Conservation (phyloP, 53 echinoderm and acorn worm species). For the Arbacia lixula region DNA sequence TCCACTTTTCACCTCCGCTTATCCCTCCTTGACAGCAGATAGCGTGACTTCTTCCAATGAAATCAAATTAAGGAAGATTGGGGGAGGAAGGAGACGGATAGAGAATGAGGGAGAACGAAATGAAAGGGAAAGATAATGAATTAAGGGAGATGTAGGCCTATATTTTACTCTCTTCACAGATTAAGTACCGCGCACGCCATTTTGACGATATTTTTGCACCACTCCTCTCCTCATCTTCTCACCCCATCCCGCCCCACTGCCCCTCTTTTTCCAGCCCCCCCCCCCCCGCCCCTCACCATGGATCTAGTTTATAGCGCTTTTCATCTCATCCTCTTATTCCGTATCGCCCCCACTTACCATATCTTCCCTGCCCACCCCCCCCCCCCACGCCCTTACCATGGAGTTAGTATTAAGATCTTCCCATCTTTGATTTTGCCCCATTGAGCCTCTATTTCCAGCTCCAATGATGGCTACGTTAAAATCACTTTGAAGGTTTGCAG, state of each 20-base stretch:
- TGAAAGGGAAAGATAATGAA: background rate
- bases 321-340: too few relatives aligned
- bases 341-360: too few relatives aligned
- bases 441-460: too few relatives aligned
- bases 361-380: too few relatives aligned
- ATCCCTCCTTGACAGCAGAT: background rate
- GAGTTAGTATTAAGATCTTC: too few relatives aligned
- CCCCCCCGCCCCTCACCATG: background rate
- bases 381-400: too few relatives aligned
- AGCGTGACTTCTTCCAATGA: constrained; percentile 7
- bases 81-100: background rate
- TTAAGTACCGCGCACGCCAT: background rate
- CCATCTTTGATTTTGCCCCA: too few relatives aligned
- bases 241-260: background rate
- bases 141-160: background rate
- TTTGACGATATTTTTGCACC: background rate
- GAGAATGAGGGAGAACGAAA: background rate
- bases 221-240: background rate
- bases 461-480: too few relatives aligned
- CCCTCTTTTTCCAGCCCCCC: background rate
- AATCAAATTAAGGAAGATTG: constrained; percentile 23
- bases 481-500: too few relatives aligned
- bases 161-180: background rate
- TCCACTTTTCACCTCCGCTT: constrained; percentile 16
- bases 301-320: background rate